Evolutionary conservation across 2,113 vertebrate species (phyloP).

Genomic region (Mormyrus iriodes): DNA sequence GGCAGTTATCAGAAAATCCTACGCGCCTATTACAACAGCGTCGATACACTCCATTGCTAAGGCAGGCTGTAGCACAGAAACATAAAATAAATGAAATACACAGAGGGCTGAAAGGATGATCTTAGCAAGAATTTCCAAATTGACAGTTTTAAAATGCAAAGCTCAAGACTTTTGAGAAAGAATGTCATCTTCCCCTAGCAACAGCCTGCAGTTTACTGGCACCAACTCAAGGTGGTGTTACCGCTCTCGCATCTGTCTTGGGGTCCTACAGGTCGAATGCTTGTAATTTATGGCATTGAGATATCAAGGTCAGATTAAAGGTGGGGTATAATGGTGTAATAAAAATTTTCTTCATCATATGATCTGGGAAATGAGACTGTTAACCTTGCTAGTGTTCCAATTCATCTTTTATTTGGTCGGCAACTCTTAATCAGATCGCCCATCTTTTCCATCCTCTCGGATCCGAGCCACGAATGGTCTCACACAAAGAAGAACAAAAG

Average conservation of each 20-base stretch:
- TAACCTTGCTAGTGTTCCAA: not conserved
- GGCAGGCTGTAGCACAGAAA: not conserved
- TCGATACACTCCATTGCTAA: not conserved
- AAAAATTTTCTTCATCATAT: not conserved
- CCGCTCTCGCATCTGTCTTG: not conserved
- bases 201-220: not conserved
- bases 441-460: not conserved
- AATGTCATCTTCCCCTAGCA: not conserved
- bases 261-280: not conserved
- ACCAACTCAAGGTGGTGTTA: not conserved
- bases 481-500: not conserved
- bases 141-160: not conserved
- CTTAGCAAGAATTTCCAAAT: not conserved
- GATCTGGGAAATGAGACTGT: not conserved
- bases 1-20: not conserved
- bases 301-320: not conserved
- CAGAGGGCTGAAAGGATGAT: not conserved
- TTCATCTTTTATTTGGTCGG: not conserved
- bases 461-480: not conserved
- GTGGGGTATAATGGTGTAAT: not conserved
- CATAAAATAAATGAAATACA: not conserved
- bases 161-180: constrained; percentile 4
- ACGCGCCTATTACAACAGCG: not conserved
- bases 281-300: not conserved
- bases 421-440: not conserved